These are phyloP conservation scores for Euura lappo DNA, from an alignment of 1,140 invertebrate genomes.

Conservation along the genomic window DNA sequence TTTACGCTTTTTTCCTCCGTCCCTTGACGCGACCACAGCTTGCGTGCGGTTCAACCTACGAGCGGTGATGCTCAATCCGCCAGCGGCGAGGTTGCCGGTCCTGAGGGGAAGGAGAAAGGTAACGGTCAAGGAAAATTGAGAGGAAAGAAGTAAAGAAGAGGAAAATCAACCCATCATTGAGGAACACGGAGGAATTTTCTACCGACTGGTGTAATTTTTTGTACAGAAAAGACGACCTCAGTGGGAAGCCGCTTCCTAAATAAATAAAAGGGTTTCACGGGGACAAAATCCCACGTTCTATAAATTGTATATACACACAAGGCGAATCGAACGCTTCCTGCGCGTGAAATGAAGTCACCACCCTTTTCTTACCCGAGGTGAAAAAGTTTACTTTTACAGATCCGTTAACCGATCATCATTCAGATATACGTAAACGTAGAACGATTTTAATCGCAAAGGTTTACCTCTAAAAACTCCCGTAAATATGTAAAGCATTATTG, in stretches of 20 bases:
- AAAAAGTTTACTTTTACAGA: background rate
- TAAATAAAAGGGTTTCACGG: background rate
- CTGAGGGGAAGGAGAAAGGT: background rate
- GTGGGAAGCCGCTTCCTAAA: background rate
- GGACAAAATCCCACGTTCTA: background rate
- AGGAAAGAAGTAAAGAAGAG: background rate
- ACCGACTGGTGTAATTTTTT: background rate
- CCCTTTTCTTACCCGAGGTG: background rate
- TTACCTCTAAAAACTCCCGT: too few species aligned
- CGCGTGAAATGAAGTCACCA: background rate
- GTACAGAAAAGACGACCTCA: slow-evolving; percentile 4
- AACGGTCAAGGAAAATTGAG: background rate
- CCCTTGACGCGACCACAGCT: background rate
- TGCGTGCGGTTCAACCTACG: too few species aligned
- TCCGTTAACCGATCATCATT: too few species aligned
- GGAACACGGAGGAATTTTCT: slow-evolving; percentile 5
- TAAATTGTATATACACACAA: background rate
- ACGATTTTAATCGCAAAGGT: too few species aligned
- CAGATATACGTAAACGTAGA: too few species aligned
- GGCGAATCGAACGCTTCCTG: background rate
- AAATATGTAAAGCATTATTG: too few species aligned
- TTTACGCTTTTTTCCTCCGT: background rate
- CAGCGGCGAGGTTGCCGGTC: background rate
- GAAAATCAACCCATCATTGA: background rate
- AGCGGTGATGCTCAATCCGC: background rate